These are phyloP conservation scores for Phoeniculus purpureus DNA, from an alignment of 2,797 vertebrate genomes.

Conservation along the genomic window DNA sequence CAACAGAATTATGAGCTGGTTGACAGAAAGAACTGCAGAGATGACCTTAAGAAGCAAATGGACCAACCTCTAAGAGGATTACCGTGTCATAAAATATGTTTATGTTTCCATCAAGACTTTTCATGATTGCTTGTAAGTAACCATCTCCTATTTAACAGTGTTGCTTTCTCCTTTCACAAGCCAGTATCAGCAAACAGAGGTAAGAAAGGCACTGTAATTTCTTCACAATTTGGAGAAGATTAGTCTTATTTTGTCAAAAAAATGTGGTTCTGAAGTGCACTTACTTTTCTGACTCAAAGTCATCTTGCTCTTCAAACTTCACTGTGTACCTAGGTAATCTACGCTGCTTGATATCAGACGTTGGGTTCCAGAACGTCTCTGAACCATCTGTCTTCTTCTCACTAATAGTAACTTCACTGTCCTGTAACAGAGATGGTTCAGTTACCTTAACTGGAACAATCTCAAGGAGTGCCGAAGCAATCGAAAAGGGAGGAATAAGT, in stretches of 20 bases:
- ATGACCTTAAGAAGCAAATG: background rate
- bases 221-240: background rate
- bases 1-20: background rate
- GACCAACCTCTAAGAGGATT: background rate
- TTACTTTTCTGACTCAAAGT: conserved; percentile 94
- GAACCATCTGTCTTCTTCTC: conserved; percentile 92
- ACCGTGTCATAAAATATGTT: background rate
- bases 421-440: conserved; percentile 77
- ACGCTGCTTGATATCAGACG: conserved; percentile 87
- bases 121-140: background rate
- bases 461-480: background rate
- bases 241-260: background rate
- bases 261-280: conserved; percentile 4
- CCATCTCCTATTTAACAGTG: background rate
- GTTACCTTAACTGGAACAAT: background rate
- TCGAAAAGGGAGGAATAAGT: background rate
- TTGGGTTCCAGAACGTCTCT: conserved; percentile 95
- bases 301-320: conserved; percentile 90
- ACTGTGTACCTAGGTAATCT: conserved; percentile 91
- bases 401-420: conserved; percentile 95
- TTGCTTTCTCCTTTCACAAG: background rate
- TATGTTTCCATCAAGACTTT: background rate
- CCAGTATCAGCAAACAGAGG: background rate
- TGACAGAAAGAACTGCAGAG: background rate
- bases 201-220: background rate